Conservation (phyloP, 2,888 invertebrate species). For the Xestia xanthographa region DNA sequence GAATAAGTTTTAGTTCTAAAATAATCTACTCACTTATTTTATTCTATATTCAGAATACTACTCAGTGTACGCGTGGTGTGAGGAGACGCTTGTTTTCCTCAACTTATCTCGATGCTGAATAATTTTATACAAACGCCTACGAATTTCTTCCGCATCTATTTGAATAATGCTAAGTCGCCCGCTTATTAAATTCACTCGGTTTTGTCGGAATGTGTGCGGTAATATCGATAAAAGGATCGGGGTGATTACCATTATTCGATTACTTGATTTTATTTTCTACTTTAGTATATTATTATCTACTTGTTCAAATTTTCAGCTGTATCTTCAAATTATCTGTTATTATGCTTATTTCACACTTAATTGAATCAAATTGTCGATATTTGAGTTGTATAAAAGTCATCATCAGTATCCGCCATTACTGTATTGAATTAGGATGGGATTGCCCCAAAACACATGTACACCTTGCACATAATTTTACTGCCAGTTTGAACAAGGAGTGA, state of each 20-base stretch:
- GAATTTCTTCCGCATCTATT: slow-evolving; percentile 64
- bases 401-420: not conserved
- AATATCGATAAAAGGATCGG: slow-evolving; percentile 46
- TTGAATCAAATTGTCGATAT: not conserved
- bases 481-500: not conserved
- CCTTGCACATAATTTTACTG: no score
- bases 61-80: slow-evolving; percentile 13
- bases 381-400: not conserved
- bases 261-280: slow-evolving; percentile 23
- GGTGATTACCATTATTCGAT: slow-evolving; percentile 29
- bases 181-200: slow-evolving; percentile 67
- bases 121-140: slow-evolving; percentile 65
- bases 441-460: not conserved
- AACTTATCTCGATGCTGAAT: slow-evolving; percentile 60
- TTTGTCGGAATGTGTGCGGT: slow-evolving; percentile 35
- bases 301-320: not conserved
- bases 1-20: not conserved
- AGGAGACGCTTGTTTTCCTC: slow-evolving; percentile 42
- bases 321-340: not conserved
- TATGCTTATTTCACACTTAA: not conserved
- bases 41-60: slow-evolving; percentile 11
- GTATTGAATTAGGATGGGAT: not conserved
- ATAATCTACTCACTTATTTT: not conserved
- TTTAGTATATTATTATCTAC: not conserved
- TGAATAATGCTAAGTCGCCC: slow-evolving; percentile 65